Conservation (phyloP, 1,140 invertebrate genomes). For the Brachionus plicatilis region DNA sequence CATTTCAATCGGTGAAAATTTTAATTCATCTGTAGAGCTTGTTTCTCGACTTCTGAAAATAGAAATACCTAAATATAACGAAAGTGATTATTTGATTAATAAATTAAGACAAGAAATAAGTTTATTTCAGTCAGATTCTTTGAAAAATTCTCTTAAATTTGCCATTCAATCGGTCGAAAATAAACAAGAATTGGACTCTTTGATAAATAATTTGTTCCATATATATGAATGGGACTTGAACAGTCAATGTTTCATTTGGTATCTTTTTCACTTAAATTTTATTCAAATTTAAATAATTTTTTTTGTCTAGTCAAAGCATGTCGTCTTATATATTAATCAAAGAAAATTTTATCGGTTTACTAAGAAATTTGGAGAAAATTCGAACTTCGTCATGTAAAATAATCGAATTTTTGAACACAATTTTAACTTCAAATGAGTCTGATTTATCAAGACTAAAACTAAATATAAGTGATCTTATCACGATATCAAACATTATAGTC, state of each 20-base stretch:
- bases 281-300: too few species aligned
- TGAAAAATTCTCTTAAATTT: neutral
- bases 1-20: neutral
- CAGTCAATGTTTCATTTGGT: neutral
- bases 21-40: neutral
- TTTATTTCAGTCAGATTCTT: neutral
- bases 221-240: neutral
- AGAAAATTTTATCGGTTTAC: neutral
- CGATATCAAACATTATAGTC: neutral
- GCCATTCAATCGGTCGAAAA: neutral
- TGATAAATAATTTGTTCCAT: neutral
- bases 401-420: neutral
- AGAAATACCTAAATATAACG: neutral
- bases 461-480: neutral
- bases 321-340: neutral
- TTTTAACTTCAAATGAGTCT: neutral
- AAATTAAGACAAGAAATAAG: neutral
- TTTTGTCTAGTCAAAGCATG: neutral
- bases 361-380: neutral
- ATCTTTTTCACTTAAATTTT: neutral
- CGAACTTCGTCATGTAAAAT: neutral
- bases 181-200: neutral
- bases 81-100: neutral
- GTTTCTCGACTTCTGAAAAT: neutral
- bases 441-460: neutral